A percentile compares a stretch with the other conserved stretches of the same genome.
These are phyloP conservation scores for Drosophila suboccidentalis DNA, from an alignment of 2,888 invertebrate species.

Conservation along the genomic window DNA sequence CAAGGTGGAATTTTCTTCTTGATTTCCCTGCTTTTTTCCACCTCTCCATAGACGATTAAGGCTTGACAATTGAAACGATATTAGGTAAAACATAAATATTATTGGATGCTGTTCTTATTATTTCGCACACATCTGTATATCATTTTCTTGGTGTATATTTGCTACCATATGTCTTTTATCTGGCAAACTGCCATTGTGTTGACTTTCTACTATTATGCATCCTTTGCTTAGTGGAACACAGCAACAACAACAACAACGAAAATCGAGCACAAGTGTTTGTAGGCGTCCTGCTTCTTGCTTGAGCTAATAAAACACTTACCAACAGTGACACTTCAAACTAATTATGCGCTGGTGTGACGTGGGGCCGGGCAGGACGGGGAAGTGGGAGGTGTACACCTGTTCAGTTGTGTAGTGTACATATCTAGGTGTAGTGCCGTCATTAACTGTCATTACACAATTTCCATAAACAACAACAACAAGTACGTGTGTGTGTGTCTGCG, in stretches of 20 bases:
- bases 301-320: slow-evolving; percentile 76
- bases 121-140: background rate
- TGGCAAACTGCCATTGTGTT: slow-evolving; percentile 14
- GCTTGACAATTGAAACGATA: no score
- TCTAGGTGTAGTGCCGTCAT: slow-evolving; percentile 74
- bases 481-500: slow-evolving; percentile 2
- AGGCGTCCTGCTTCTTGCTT: slow-evolving; percentile 56
- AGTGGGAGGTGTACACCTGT: background rate
- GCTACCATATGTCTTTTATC: background rate
- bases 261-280: slow-evolving; percentile 69
- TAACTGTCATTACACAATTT: slow-evolving; percentile 79
- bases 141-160: background rate
- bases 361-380: background rate
- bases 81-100: background rate
- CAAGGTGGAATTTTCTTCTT: no score
- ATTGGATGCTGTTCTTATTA: background rate
- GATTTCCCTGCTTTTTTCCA: no score
- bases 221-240: slow-evolving; percentile 16
- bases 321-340: slow-evolving; percentile 69
- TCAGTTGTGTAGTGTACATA: slow-evolving; percentile 26
- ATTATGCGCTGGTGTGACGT: slow-evolving; percentile 59
- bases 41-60: no score
- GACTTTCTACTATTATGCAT: slow-evolving; percentile 28
- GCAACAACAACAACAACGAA: slow-evolving; percentile 12
- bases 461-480: slow-evolving; percentile 65